Evolutionary conservation across 2,888 invertebrate species (phyloP).

Genomic region (Cecidostiba fungosa): DNA sequence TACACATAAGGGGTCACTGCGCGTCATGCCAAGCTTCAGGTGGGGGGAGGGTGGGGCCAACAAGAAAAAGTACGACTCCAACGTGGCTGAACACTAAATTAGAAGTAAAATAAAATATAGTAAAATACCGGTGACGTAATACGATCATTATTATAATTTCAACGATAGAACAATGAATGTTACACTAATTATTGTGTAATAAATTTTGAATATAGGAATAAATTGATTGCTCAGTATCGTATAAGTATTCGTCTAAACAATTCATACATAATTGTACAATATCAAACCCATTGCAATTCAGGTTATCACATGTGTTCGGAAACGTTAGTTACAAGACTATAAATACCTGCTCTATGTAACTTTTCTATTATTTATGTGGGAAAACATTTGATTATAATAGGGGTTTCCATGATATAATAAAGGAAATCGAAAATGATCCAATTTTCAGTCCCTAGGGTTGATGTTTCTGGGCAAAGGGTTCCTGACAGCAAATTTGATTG

Average conservation of each 20-base stretch:
- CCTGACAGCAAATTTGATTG: background rate
- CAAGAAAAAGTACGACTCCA: conserved; percentile 27
- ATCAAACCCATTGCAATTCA: too few relatives aligned
- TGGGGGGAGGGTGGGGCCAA: conserved; percentile 41
- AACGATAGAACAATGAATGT: background rate
- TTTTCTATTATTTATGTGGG: background rate
- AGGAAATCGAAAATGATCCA: background rate
- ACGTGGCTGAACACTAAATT: conserved; percentile 3
- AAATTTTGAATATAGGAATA: background rate
- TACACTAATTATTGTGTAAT: background rate
- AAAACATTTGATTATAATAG: background rate
- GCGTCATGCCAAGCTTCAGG: background rate
- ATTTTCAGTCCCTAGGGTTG: background rate
- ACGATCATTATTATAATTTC: background rate
- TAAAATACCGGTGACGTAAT: background rate
- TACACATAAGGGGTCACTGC: conserved; percentile 50
- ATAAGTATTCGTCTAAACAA: too few relatives aligned
- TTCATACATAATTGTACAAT: too few relatives aligned
- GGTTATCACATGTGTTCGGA: too few relatives aligned
- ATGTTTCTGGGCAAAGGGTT: background rate
- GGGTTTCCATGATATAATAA: background rate
- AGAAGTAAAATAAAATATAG: conserved; percentile 9
- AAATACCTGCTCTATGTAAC: background rate
- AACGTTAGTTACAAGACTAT: background rate
- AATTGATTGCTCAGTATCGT: background rate